Evolutionary conservation across 1,140 invertebrate species (phyloP).

Genomic region (Macrobrachium rosenbergii): DNA sequence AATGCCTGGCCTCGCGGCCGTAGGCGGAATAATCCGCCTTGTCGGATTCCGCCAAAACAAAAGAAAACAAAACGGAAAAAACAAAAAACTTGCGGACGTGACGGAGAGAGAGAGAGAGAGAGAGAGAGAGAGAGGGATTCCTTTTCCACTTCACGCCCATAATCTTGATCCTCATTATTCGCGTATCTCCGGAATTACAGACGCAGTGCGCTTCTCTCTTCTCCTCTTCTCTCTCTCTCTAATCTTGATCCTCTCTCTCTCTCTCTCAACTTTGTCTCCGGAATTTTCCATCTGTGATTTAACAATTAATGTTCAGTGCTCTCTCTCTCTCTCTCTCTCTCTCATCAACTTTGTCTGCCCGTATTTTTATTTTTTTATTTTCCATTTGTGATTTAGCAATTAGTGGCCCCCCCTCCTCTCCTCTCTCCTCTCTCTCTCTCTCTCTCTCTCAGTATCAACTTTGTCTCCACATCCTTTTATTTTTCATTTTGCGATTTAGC

Average conservation of each 20-base stretch:
- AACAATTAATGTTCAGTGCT: too few species aligned
- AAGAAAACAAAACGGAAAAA: not conserved
- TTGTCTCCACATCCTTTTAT: too few species aligned
- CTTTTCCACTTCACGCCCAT: not conserved
- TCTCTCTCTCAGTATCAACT: too few species aligned
- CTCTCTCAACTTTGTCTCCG: not conserved
- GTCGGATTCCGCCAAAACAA: not conserved
- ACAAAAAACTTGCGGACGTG: not conserved
- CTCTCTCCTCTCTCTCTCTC: too few species aligned
- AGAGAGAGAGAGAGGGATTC: conserved; percentile 15
- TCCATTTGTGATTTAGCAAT: too few species aligned
- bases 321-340: not conserved
- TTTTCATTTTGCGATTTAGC: too few species aligned
- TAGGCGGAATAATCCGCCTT: not conserved
- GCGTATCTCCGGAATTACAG: not conserved
- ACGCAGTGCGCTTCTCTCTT: not conserved
- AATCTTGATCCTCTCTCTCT: not conserved
- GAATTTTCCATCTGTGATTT: too few species aligned
- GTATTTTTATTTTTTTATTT: too few species aligned
- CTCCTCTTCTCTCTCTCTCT: conserved; percentile 1
- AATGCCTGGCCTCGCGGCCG: too few species aligned
- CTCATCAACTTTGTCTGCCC: too few species aligned
- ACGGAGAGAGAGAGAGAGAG: not conserved
- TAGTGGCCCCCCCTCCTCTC: too few species aligned
- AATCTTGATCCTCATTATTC: not conserved